Evolutionary conservation across 2,888 invertebrate genomes (phyloP).

Genomic region (Ophioninae sp.): DNA sequence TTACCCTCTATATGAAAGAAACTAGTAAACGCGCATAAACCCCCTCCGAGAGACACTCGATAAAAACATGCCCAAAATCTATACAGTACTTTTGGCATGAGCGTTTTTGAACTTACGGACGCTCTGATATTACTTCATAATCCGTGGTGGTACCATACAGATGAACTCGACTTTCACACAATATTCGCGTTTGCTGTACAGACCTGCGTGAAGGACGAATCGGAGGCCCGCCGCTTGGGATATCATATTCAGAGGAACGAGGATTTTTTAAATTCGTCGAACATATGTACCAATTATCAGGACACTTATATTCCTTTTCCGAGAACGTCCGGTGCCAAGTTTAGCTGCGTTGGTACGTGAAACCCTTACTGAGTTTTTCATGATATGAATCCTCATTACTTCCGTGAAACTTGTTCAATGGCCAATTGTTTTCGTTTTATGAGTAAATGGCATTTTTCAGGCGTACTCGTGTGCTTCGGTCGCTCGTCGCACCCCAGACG

Average conservation of each 20-base stretch:
- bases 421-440: too few species aligned
- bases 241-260: constrained; percentile 77
- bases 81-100: too few species aligned
- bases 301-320: constrained; percentile 97
- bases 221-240: constrained; percentile 74
- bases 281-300: constrained; percentile 79
- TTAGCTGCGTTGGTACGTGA: constrained; percentile 90
- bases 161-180: not conserved
- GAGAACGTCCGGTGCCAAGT: constrained; percentile 95
- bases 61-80: too few species aligned
- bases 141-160: too few species aligned
- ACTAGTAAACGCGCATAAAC: too few species aligned
- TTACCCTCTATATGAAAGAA: too few species aligned
- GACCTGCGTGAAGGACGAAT: constrained; percentile 78
- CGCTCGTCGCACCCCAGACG: constrained; percentile 87
- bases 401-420: too few species aligned
- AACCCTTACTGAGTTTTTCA: not conserved
- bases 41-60: too few species aligned
- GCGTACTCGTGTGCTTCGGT: constrained; percentile 92
- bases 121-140: too few species aligned
- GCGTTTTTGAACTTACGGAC: too few species aligned
- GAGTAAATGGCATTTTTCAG: constrained; percentile 74
- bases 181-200: constrained; percentile 58
- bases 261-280: constrained; percentile 76
- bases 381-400: not conserved